Evolutionary conservation across 1,140 invertebrate species (phyloP), one percentile per base, ranked within the genome.

Genomic region (Arion vulgaris): DNA sequence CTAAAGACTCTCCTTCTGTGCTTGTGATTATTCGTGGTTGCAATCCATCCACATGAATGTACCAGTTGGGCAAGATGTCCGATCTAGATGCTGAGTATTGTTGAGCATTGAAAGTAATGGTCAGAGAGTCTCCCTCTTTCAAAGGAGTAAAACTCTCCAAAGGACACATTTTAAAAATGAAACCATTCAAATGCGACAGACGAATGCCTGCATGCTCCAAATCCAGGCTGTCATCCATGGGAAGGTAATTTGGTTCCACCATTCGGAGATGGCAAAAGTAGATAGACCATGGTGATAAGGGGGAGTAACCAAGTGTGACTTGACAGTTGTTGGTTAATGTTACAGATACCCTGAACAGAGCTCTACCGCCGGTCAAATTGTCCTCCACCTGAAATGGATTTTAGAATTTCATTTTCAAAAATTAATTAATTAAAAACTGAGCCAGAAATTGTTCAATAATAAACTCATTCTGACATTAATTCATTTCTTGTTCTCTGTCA

Each of bases 181-280:
- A 87, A n/a, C 90, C 89, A 83, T 89, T 89, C 17, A 90, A 78
- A 57, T 91, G 89, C 26, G 57, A 84, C n/a, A 90, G 80, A 39
- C 83, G 66, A n/a, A 90, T 66, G n/a, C 86, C 86, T 51, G 74
- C 66, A 7, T 85, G 78, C n/a, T 83, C 68, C 0, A 88, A 71
- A 5, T 80, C 41, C 9, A 82, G 80, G 41, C 85, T 76, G 17
- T 82, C 75, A 19, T 81, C 71, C 39, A 82, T 72, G 1, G 86
- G 87, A 4, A 88, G 80, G 13, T 75, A 78, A 5, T 66, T 76
- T 0, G 89, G 89, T 69, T 91, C 87, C 23, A 90, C 83, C 85
- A 89, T 86, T 15, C 90, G 85, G 23, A 89, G 86, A 38, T 90
- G 88, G 51, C 85, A 89, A 38, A 90, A 89, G 80, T 88, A 91